Evolutionary conservation across 2,888 invertebrate genomes (phyloP).

Genomic region (Megalurothrips usitatus): DNA sequence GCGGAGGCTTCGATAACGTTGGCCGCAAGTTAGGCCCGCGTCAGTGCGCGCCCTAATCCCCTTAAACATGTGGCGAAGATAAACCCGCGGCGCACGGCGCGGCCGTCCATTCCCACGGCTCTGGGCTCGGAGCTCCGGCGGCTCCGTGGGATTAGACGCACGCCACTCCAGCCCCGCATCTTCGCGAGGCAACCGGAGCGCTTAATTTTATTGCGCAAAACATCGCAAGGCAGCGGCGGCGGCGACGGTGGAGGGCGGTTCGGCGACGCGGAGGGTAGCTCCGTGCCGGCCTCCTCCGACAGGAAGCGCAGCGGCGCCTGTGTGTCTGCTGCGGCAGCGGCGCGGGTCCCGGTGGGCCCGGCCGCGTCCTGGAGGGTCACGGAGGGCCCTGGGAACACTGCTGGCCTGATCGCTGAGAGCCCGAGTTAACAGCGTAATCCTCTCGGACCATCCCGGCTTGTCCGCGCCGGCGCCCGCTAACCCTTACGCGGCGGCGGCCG

Average conservation of each 20-base stretch:
- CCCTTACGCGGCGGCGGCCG: too few species aligned
- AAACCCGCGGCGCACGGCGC: background rate
- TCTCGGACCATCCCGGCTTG: background rate
- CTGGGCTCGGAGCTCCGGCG: background rate
- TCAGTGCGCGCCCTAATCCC: background rate
- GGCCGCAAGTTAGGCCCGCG: too few species aligned
- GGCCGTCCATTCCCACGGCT: background rate
- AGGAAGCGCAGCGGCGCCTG: background rate
- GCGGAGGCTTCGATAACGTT: too few species aligned
- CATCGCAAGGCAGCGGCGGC: background rate
- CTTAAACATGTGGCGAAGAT: background rate
- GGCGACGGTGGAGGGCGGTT: too few species aligned
- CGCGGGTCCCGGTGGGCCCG: background rate
- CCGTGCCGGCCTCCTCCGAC: background rate
- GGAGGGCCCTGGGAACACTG: background rate
- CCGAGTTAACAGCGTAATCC: slow-evolving; percentile 11
- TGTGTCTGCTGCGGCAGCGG: background rate
- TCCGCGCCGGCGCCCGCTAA: background rate
- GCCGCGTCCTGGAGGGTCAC: background rate
- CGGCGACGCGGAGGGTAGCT: background rate
- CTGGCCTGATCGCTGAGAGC: background rate
- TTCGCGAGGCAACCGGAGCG: background rate
- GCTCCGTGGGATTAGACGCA: background rate
- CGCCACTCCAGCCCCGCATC: background rate
- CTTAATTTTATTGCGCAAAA: slow-evolving; percentile 11